Conservation (phyloP, 2,888 invertebrate species). For the Rapana venosa region DNA sequence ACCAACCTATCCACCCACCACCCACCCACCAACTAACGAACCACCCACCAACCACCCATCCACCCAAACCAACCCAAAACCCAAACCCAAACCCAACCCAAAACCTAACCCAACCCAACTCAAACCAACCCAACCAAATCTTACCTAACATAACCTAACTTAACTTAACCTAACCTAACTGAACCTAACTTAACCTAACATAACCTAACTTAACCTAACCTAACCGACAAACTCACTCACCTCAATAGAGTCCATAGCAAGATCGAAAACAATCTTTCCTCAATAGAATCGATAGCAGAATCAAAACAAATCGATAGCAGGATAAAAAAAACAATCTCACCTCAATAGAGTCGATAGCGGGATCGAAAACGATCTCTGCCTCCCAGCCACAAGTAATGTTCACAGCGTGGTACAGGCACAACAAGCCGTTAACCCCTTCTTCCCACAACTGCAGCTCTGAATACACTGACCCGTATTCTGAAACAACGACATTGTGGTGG, state of each 20-base stretch:
- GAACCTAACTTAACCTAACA: too few species aligned
- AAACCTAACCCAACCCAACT: background rate
- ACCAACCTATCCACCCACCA: too few species aligned
- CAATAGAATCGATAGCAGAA: too few species aligned
- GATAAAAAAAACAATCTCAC: background rate
- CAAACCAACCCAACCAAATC: background rate
- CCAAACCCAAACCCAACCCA: background rate
- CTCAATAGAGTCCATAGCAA: too few species aligned
- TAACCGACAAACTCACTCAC: too few species aligned
- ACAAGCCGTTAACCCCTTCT: constrained; percentile 3
- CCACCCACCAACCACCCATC: background rate
- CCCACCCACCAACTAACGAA: too few species aligned
- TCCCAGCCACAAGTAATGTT: constrained; percentile 2
- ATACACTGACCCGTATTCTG: background rate
- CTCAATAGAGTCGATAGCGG: constrained; percentile 5
- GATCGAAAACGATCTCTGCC: background rate
- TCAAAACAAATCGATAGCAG: too few species aligned
- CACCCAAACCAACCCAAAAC: background rate
- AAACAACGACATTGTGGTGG: background rate
- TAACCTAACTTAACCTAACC: too few species aligned
- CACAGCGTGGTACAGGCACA: constrained; percentile 6
- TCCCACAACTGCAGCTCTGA: background rate
- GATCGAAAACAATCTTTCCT: too few species aligned
- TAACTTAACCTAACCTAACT: too few species aligned
- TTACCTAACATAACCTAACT: too few species aligned